phyloP scores from a whole-genome alignment of 1,140 invertebrate species.

The Drosophila sp. region DNA sequence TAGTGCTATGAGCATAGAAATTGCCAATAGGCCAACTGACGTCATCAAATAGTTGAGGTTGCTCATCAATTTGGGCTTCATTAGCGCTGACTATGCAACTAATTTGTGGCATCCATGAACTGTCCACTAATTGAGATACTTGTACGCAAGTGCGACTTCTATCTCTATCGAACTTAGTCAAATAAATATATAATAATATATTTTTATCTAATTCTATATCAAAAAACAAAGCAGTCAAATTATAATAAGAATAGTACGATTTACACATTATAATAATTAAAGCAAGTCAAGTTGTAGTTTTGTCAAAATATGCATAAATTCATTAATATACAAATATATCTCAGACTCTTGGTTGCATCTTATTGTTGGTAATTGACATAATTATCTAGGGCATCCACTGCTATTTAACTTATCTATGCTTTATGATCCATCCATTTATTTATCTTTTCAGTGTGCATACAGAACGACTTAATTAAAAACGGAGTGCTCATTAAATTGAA shows the following conservation, averaged over 20 bases:
- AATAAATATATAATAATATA: too few relatives aligned
- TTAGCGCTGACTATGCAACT: conserved; percentile 9
- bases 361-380: conserved; percentile 28
- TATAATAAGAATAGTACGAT: too few relatives aligned
- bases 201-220: too few relatives aligned
- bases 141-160: too few relatives aligned
- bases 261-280: too few relatives aligned
- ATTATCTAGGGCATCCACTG: conserved; percentile 21
- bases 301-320: too few relatives aligned
- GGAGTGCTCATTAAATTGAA: conserved; percentile 67
- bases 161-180: too few relatives aligned
- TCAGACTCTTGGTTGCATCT: neutral
- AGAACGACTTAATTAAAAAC: conserved; percentile 71
- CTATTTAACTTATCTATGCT: conserved; percentile 10
- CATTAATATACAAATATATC: too few relatives aligned
- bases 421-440: conserved; percentile 3
- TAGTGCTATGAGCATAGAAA: neutral
- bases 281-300: too few relatives aligned
- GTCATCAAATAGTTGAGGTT: conserved; percentile 31
- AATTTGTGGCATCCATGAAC: conserved; percentile 9
- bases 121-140: neutral
- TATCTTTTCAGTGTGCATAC: conserved; percentile 22
- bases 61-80: neutral
- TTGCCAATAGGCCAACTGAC: conserved; percentile 13
- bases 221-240: too few relatives aligned